Percentiles rank a stretch among this genome's conserved stretches.
Evolutionary conservation across 1,140 invertebrate genomes (phyloP).

Genomic region (Achroia grisella): DNA sequence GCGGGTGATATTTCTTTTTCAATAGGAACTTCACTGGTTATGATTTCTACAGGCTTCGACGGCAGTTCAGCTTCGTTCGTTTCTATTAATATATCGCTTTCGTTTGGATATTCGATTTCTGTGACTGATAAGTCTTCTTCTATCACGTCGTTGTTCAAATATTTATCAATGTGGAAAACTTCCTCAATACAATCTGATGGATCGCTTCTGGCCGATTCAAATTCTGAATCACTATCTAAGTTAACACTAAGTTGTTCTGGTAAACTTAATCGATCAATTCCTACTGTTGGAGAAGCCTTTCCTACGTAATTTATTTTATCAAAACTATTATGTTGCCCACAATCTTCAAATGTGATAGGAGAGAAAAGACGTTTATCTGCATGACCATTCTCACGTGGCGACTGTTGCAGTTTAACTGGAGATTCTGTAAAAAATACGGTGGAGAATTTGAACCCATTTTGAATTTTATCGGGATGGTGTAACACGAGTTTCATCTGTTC

Average conservation of each 20-base stretch:
- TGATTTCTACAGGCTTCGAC: conserved; percentile 34
- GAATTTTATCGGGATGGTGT: conserved; percentile 46
- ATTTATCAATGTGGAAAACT: conserved; percentile 25
- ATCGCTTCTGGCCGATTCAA: conserved; percentile 64
- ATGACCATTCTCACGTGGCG: conserved; percentile 62
- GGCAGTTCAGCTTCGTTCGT: conserved; percentile 6
- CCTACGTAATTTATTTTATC: conserved; percentile 50
- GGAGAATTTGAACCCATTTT: conserved; percentile 60
- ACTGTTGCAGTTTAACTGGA: conserved; percentile 60
- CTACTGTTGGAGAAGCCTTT: conserved; percentile 12
- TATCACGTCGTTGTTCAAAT: conserved; percentile 31
- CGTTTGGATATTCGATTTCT: conserved; percentile 35
- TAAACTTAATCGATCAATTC: conserved; percentile 34
- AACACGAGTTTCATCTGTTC: conserved; percentile 42
- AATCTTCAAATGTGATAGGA: conserved; percentile 71
- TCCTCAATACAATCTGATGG: conserved; percentile 44
- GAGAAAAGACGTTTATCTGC: conserved; percentile 62
- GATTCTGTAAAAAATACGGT: conserved; percentile 60
- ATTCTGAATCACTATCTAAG: conserved; percentile 63
- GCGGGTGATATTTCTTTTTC: conserved; percentile 46
- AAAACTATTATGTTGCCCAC: conserved; percentile 56
- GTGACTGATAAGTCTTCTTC: conserved; percentile 51
- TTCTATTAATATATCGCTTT: conserved; percentile 21
- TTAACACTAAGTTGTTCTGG: conserved; percentile 22
- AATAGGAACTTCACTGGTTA: conserved; percentile 38